These are phyloP conservation scores for Mus spicilegus DNA, from an alignment of 2,113 vertebrate species.

Conservation along the genomic window DNA sequence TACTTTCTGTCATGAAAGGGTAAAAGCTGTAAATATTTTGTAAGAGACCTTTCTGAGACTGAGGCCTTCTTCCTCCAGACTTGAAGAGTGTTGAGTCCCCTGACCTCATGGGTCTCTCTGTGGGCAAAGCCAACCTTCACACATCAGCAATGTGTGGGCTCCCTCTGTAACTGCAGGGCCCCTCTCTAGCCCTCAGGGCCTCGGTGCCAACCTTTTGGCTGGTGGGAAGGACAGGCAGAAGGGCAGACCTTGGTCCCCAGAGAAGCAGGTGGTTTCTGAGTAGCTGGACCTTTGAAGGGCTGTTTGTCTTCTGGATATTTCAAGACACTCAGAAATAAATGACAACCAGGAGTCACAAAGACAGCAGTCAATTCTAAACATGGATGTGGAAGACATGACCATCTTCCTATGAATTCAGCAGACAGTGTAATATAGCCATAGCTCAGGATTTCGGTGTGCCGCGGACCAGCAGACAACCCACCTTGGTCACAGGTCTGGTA, in stretches of 20 bases:
- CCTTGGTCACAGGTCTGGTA: too few species aligned
- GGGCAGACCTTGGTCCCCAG: neutral
- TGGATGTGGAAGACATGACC: neutral
- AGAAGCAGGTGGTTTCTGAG: neutral
- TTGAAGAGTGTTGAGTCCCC: too few species aligned
- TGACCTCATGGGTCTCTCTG: neutral
- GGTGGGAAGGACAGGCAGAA: neutral
- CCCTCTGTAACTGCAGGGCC: neutral
- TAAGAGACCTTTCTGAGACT: neutral
- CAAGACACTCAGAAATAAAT: neutral
- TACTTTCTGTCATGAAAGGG: slow-evolving; percentile 3
- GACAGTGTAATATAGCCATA: neutral
- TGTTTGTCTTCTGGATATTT: neutral
- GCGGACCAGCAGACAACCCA: too few species aligned
- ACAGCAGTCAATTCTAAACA: slow-evolving; percentile 21
- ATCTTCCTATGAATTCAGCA: slow-evolving; percentile 17
- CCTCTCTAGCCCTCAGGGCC: too few species aligned
- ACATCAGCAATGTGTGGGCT: neutral
- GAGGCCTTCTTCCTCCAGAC: neutral
- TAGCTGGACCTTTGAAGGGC: neutral
- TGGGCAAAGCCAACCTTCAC: neutral
- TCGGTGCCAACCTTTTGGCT: neutral
- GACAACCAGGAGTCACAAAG: neutral
- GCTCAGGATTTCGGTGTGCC: neutral
- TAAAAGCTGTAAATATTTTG: neutral